Base-by-base conservation (phyloP, 2,797 vertebrate species). In the Cossypha polioptera region DNA sequence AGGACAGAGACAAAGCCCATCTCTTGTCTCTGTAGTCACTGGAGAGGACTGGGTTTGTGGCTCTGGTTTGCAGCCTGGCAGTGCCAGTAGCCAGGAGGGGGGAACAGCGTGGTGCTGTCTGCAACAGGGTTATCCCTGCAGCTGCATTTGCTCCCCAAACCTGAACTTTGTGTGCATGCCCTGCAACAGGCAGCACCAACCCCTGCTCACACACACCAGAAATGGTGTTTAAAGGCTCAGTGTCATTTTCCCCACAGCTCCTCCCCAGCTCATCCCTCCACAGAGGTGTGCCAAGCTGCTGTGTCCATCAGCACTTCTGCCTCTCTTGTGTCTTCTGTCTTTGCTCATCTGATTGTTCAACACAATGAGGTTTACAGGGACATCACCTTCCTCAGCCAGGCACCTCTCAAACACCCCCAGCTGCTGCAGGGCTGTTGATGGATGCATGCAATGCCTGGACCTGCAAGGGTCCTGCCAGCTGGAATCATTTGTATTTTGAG, bases 241-340 rank as follows among this genome's bases (percentile, higher is more conserved):
- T 38, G 13, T 13, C 0, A 19, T 48, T 43, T 65, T 24, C 16
- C 25, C 24, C 31, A 16, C 0, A 0, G 20, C 7, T 55, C 3
- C 16, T 61, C 31, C 36, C 9, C 43, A 61, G 21, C 12, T 82
- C 28, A 43, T 6, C 12, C 3, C 2, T 42, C 22, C 15, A 11
- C 47, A 57, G 50, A 63, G 11, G 3, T 50, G 9, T 33, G 24
- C 13, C 5, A 5, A 33, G 33, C 11, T 35, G 13, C 51, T 15
- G 3, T 8, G 2, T 9, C 31, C 10, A 4, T 16, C 53, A 71
- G 13, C 9, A 15, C n/a, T 62, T 29, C 58, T 66, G 11, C n/a
- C 33, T 58, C 54, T 75, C 12, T 29, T 29, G 1, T 8, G 6
- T 42, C 28, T 42, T 48, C 45, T 53, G 6, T 16, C 24, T 72